Conservation (phyloP, 2,113 vertebrate species). For the Clinocottus analis region DNA sequence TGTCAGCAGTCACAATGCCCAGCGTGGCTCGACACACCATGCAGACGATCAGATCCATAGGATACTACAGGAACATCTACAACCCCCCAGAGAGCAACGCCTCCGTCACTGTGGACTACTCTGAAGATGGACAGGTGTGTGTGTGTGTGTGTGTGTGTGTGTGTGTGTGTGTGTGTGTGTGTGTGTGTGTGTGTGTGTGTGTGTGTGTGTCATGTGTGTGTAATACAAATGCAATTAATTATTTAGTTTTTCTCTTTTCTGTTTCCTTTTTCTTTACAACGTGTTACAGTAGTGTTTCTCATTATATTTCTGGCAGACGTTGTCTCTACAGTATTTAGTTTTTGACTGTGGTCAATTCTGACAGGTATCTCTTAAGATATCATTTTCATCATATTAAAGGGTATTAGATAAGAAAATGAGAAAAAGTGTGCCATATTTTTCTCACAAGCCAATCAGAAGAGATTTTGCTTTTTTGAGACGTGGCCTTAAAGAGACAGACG, state of each 20-base stretch:
- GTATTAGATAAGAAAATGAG: background rate
- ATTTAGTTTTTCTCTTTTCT: background rate
- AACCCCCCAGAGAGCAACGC: conserved; percentile 97
- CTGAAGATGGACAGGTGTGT: conserved; percentile 89
- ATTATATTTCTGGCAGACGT: background rate
- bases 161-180: background rate
- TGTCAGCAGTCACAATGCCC: conserved; percentile 98
- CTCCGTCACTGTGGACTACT: conserved; percentile 96
- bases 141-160: background rate
- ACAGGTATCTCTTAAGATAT: background rate
- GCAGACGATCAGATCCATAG: conserved; percentile 97
- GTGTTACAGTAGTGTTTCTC: too few species aligned
- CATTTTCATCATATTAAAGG: background rate
- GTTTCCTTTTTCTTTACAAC: background rate
- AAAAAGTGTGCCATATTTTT: background rate
- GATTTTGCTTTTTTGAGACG: background rate
- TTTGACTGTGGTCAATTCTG: background rate
- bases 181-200: conserved; percentile 3
- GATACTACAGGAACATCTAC: conserved; percentile 99
- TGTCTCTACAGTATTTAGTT: background rate
- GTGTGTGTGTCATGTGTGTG: background rate
- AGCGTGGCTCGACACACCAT: conserved; percentile 98
- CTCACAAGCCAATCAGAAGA: background rate
- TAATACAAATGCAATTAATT: background rate
- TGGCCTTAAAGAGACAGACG: background rate